Evolutionary conservation across 2,888 invertebrate species (phyloP).

Genomic region (Xestia c-nigrum): DNA sequence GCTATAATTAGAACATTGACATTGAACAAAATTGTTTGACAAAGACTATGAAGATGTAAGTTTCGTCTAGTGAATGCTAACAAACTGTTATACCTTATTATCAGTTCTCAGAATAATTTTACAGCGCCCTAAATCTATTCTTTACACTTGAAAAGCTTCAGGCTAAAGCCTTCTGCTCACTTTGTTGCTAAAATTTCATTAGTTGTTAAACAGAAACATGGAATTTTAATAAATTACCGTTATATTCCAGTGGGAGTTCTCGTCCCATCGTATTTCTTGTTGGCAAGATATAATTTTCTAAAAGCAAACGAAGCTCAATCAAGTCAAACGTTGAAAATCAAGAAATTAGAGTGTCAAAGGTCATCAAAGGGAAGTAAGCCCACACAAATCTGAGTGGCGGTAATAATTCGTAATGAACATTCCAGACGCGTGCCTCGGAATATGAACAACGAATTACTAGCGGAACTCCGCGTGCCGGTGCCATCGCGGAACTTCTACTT

Average conservation of each 20-base stretch:
- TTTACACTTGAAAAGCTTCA: constrained; percentile 22
- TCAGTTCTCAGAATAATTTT: background rate
- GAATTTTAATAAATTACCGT: constrained; percentile 24
- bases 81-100: constrained; percentile 1
- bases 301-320: constrained; percentile 59
- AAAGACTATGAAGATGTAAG: background rate
- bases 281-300: constrained; percentile 36
- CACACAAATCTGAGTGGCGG: constrained; percentile 72
- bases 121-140: background rate
- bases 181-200: constrained; percentile 20
- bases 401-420: constrained; percentile 70
- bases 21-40: background rate
- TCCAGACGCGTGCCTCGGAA: constrained; percentile 75
- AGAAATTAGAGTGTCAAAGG: constrained; percentile 63
- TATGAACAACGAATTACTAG: constrained; percentile 79
- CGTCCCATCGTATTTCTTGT: constrained; percentile 36
- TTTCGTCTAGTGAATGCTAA: background rate
- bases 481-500: constrained; percentile 71
- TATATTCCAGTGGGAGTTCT: constrained; percentile 13
- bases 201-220: constrained; percentile 19
- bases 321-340: constrained; percentile 49
- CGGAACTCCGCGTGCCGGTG: constrained; percentile 63
- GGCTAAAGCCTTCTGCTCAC: constrained; percentile 3
- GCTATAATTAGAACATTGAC: background rate
- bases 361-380: constrained; percentile 63